Percentiles rank a stretch among this genome's conserved stretches.
phyloP scores from a whole-genome alignment of 2,797 vertebrate genomes.

The Xyrichtys novacula region DNA sequence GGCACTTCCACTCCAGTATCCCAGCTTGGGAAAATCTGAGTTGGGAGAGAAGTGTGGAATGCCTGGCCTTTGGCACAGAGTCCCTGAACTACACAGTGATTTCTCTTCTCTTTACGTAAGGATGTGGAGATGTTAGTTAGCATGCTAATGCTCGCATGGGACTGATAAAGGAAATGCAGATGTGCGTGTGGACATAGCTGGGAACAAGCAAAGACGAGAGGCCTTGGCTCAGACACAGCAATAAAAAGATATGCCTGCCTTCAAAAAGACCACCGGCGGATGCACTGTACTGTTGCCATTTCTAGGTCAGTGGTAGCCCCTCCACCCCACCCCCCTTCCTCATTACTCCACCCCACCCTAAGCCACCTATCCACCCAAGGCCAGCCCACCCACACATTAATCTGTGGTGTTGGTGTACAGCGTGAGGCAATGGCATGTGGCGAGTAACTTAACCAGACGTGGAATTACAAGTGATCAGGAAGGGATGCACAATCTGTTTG shows the following conservation, averaged over 20 bases:
- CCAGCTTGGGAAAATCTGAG: constrained; percentile 49
- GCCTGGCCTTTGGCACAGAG: constrained; percentile 47
- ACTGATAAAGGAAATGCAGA: constrained; percentile 48
- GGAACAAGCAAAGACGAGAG: neutral
- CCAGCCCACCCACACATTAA: constrained; percentile 71
- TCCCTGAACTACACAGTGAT: constrained; percentile 5
- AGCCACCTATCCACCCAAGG: constrained; percentile 45
- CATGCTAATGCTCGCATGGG: constrained; percentile 28
- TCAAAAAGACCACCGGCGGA: constrained; percentile 43
- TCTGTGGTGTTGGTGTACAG: constrained; percentile 57
- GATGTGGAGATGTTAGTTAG: constrained; percentile 30
- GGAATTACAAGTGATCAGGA: constrained; percentile 48
- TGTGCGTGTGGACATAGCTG: constrained; percentile 50
- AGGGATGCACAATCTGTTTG: constrained; percentile 40
- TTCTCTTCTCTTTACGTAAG: constrained; percentile 16
- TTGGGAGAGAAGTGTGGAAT: constrained; percentile 58
- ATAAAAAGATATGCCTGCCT: constrained; percentile 6
- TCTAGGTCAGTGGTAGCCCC: constrained; percentile 75
- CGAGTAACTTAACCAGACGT: constrained; percentile 52
- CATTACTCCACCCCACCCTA: constrained; percentile 32
- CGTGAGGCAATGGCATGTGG: constrained; percentile 56
- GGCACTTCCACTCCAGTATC: constrained; percentile 36
- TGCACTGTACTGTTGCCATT: constrained; percentile 62
- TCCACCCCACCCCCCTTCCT: neutral
- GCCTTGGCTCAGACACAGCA: neutral